Evolutionary conservation across 1,140 invertebrate genomes (phyloP), one percentile per base, ranked within the genome.

Genomic region (Vollenhovia emeryi): DNA sequence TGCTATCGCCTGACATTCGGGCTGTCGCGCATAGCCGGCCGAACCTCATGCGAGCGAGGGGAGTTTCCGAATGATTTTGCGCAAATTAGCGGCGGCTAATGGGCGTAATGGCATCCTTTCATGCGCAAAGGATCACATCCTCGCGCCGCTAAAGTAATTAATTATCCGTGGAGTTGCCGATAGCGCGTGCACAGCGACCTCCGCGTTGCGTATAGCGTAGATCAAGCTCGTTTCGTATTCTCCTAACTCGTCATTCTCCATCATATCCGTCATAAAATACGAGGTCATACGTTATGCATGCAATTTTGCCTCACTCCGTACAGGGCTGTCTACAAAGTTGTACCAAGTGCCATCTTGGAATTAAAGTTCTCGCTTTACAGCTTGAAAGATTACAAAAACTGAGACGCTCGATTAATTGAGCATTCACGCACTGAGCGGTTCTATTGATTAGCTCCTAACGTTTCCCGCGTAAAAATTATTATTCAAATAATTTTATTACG

Each of bases 11-110:
- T 43, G 64, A 43, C 64, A 21, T 21, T 69, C 40, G 48, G 24
- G 76, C 18, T 27, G 18, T 3, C 33, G 18, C 27, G 48, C 43
- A 68, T 68, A 3, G 6, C 8, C 7, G 73, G 71, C 3, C 52
- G 21, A 27, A 30, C 45, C 30, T 52, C 36, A 36, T 3, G 13
- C 40, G 50, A 43, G 36, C 27, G 24, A 33, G 27, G 13, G 40
- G 27, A 82, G 78, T 57, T 73, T 82, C 66, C 66, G 66, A 82
- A 82, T 82, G 50, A 82, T 82, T 82, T 73, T 73, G 78, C 78
- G 78, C 66, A 82, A 82, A 82, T 82, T 82, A 82, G 50, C 40
- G 66, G 66, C 24, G 33, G 66, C 27, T 82, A 82, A 82, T 80
- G 36, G 64, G 64, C 33, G 50, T 80, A 80, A 80, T 73, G 78